Conservation (phyloP, 2,113 vertebrate genomes). For the Polypterus bichir region DNA sequence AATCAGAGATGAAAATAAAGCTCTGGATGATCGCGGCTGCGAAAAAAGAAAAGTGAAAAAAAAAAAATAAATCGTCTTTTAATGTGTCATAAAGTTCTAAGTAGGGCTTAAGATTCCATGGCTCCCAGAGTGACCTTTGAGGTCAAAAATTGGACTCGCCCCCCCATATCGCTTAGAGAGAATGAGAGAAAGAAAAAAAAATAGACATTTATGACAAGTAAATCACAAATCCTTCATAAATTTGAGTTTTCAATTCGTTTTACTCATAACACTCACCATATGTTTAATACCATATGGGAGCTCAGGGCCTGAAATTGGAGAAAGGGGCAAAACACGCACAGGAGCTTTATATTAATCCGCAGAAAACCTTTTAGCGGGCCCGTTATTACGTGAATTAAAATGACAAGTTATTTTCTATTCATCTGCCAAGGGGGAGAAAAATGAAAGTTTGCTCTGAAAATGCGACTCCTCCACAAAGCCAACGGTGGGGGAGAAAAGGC, state of each 20-base stretch:
- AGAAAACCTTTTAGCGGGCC: conserved; percentile 20
- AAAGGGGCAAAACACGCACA: conserved; percentile 10
- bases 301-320: conserved; percentile 12
- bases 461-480: conserved; percentile 17
- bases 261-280: conserved; percentile 20
- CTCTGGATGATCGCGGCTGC: conserved; percentile 31
- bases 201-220: conserved; percentile 17
- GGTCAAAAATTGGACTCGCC: neutral
- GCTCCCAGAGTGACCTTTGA: conserved; percentile 1
- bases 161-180: neutral
- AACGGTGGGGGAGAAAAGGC: conserved; percentile 20
- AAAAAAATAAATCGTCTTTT: conserved; percentile 35
- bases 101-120: conserved; percentile 9
- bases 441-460: no score
- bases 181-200: conserved; percentile 8
- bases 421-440: conserved; percentile 4
- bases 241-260: conserved; percentile 17
- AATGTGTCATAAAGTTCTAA: conserved; percentile 6
- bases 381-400: conserved; percentile 24
- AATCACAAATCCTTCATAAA: conserved; percentile 21
- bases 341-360: conserved; percentile 19
- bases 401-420: conserved; percentile 25
- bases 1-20: conserved; percentile 11
- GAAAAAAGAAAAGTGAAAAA: conserved; percentile 44
- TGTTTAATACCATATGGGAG: conserved; percentile 24